Evolutionary conservation across 2,113 vertebrate genomes (phyloP).

Genomic region (Neofelis nebulosa): DNA sequence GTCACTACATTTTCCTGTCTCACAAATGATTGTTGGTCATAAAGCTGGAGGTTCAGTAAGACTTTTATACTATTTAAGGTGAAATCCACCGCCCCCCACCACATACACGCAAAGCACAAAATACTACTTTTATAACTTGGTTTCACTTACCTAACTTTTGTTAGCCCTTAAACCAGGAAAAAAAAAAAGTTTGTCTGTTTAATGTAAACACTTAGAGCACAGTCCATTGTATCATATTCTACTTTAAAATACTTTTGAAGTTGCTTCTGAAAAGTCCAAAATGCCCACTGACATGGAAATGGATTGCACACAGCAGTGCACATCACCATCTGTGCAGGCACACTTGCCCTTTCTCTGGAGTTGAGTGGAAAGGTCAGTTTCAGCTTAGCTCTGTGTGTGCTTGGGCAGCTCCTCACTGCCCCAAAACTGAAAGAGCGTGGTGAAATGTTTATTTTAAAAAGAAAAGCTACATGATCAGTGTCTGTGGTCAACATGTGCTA

Average conservation of each 20-base stretch:
- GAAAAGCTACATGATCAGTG: background rate
- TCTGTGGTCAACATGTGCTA: background rate
- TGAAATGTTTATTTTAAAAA: constrained; percentile 40
- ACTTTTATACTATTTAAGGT: constrained; percentile 22
- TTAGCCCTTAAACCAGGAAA: constrained; percentile 25
- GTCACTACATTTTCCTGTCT: background rate
- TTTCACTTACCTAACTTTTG: constrained; percentile 42
- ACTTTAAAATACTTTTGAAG: constrained; percentile 75
- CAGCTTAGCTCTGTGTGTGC: constrained; percentile 60
- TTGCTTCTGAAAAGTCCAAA: constrained; percentile 59
- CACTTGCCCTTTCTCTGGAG: constrained; percentile 51
- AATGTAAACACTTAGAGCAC: constrained; percentile 55
- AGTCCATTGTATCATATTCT: constrained; percentile 56
- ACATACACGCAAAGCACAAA: background rate
- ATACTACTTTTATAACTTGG: background rate
- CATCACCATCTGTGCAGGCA: constrained; percentile 73
- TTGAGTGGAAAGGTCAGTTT: constrained; percentile 71
- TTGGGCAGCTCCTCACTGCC: constrained; percentile 3
- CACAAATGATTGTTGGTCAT: constrained; percentile 6
- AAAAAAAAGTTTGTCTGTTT: background rate
- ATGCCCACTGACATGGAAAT: constrained; percentile 75
- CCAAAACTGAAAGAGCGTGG: background rate
- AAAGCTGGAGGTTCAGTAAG: constrained; percentile 9
- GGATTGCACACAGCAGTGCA: constrained; percentile 57
- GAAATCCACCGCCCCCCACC: background rate